phyloP scores from a whole-genome alignment of 2,888 invertebrate genomes.

The Troglohyphantes excavatus region DNA sequence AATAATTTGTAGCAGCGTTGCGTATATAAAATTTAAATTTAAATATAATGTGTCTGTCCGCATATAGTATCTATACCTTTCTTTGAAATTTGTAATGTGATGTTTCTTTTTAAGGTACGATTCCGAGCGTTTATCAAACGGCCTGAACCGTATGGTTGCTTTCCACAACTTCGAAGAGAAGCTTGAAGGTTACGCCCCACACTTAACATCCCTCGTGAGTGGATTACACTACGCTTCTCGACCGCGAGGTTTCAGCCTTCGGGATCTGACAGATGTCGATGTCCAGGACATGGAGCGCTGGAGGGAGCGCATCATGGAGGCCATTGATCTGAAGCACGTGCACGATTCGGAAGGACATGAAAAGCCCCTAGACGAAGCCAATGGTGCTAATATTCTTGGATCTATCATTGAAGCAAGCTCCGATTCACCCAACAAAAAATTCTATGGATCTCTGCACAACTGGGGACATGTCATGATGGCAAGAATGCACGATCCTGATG shows the following conservation, averaged over 20 bases:
- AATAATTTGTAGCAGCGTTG: too few species aligned
- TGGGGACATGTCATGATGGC: conserved; percentile 91
- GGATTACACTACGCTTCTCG: conserved; percentile 79
- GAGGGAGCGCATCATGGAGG: conserved; percentile 88
- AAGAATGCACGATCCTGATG: conserved; percentile 91
- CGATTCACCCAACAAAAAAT: conserved; percentile 83
- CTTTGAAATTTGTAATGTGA: too few species aligned
- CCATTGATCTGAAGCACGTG: conserved; percentile 87
- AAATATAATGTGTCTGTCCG: too few species aligned
- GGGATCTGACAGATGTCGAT: conserved; percentile 59
- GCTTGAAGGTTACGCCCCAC: conserved; percentile 80
- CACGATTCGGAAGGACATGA: conserved; percentile 84
- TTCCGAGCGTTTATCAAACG: conserved; percentile 89
- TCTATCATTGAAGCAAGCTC: conserved; percentile 87
- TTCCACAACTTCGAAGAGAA: conserved; percentile 83
- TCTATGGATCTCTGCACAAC: conserved; percentile 90
- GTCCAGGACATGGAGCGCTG: conserved; percentile 86
- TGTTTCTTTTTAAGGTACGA: too few species aligned
- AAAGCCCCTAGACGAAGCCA: conserved; percentile 86
- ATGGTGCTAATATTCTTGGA: conserved; percentile 90
- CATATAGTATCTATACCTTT: too few species aligned
- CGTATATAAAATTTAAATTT: too few species aligned
- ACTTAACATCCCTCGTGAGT: conserved; percentile 79
- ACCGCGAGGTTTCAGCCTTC: conserved; percentile 71
- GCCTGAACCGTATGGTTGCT: conserved; percentile 86